Base-by-base conservation (phyloP, 2,797 vertebrate genomes). In the Chaetodon trifasciatus region DNA sequence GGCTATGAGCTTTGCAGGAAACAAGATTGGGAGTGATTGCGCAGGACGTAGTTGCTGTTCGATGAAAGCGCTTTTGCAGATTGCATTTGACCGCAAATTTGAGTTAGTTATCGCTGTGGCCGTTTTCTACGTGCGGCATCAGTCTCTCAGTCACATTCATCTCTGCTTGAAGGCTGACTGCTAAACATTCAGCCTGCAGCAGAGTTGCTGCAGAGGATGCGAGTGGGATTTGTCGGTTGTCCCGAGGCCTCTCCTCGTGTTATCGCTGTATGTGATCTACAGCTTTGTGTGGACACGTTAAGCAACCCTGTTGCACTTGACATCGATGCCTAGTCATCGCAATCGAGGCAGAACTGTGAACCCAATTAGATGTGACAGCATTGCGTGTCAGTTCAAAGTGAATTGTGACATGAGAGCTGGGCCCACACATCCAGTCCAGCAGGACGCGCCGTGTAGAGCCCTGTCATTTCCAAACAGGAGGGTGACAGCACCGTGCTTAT, bases 1-100 rank as follows among this genome's bases (percentile, higher is more conserved):
- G 95, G 95, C 90, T 93, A 84, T 15, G 78, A 86, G 91, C 90
- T 85, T 74, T 90, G 91, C 93, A 94, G 93, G 92, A 95, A 93
- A 89, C 85, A 55, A 74, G 86, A 83, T 82, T 24, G 81, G 70
- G 79, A 83, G 84, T 81, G 85, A 87, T 89, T 85, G 89, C 90
- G 92, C 90, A 93, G 90, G 89, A 89, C 76, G 75, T 70, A 61
- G 77, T 81, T 71, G 75, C 70, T 77, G 53, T 78, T 60, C 23
- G 70, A 39, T 17, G 56, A 67, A 17, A 78, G 65, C 83, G 68
- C 35, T 50, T 42, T 44, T 75, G 69, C 79, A 74, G 49, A 28
- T 74, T 61, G 72, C 55, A 68, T 32, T 67, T 61, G 8, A 63
- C 64, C 53, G 21, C 75, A 80, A 0, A 71, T 74, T 10, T 37